Conservation (phyloP, 37 sponge, comb jelly and placozoan species). For the Cladorhizidae sp. region DNA sequence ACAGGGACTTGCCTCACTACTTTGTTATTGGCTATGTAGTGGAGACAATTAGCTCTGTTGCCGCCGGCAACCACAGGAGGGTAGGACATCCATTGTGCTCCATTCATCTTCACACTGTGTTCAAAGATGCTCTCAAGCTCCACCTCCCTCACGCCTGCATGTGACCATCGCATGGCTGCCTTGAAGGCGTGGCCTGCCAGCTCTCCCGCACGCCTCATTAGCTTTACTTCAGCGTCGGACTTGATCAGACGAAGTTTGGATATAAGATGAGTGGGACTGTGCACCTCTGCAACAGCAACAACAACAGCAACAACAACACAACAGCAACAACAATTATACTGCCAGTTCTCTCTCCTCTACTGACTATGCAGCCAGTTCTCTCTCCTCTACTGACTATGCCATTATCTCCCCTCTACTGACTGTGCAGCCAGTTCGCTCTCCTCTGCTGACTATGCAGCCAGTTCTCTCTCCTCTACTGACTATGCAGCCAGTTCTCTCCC, state of each 20-base stretch:
- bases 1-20: conserved; percentile 47
- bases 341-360: too few relatives aligned
- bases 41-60: conserved; percentile 63
- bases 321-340: too few relatives aligned
- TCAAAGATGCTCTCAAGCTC: conserved; percentile 74
- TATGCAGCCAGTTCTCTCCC: too few relatives aligned
- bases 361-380: too few relatives aligned
- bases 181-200: conserved; percentile 52
- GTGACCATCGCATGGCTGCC: conserved; percentile 44
- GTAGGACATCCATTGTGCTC: conserved; percentile 80
- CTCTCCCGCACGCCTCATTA: conserved; percentile 61
- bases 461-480: too few relatives aligned
- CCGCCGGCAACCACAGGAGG: conserved; percentile 89
- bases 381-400: background rate
- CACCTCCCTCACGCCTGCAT: conserved; percentile 60
- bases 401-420: too few relatives aligned
- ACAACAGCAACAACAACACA: too few relatives aligned
- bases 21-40: conserved; percentile 74
- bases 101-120: conserved; percentile 55
- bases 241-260: conserved; percentile 51
- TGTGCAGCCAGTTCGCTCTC: too few relatives aligned
- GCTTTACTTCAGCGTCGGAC: conserved; percentile 50
- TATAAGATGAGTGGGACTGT: conserved; percentile 34
- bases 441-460: too few relatives aligned
- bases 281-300: conserved; percentile 41